Conservation (phyloP, 2,113 vertebrate species). For the Hirundichthys speculiger region DNA sequence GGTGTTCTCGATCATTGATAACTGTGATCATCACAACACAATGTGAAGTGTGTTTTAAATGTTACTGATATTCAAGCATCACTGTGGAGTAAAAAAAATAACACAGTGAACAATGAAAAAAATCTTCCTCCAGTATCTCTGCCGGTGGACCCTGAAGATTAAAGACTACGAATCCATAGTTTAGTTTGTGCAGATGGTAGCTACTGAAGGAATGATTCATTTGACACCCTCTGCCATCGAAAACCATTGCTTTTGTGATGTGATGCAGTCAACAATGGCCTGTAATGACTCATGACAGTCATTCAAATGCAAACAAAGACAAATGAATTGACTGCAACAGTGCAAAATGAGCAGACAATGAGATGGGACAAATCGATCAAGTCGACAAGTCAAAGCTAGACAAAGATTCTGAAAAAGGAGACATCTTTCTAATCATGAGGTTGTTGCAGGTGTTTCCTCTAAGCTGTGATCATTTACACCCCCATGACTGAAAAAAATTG, state of each 20-base stretch:
- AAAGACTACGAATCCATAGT: slow-evolving; percentile 1
- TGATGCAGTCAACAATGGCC: slow-evolving; percentile 56
- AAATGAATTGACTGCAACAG: slow-evolving; percentile 55
- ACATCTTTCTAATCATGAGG: not conserved
- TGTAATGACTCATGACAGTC: slow-evolving; percentile 65
- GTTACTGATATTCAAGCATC: not conserved
- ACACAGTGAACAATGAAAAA: not conserved
- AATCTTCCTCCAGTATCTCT: not conserved
- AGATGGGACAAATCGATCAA: slow-evolving; percentile 52
- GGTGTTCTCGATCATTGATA: not conserved
- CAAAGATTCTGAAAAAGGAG: slow-evolving; percentile 23
- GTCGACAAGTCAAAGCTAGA: slow-evolving; percentile 40
- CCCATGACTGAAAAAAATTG: slow-evolving; percentile 17
- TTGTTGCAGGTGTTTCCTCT: slow-evolving; percentile 29
- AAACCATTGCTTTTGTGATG: slow-evolving; percentile 54
- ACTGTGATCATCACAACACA: not conserved
- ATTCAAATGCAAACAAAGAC: slow-evolving; percentile 56
- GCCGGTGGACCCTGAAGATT: not conserved
- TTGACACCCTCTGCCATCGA: slow-evolving; percentile 50
- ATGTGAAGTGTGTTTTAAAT: not conserved
- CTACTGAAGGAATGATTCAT: slow-evolving; percentile 61
- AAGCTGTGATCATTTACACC: slow-evolving; percentile 14
- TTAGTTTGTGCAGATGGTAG: slow-evolving; percentile 19
- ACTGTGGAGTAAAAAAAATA: too few species aligned
- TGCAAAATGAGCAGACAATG: slow-evolving; percentile 53